phyloP scores from a whole-genome alignment of 2,113 vertebrate species.

The Plectropomus leopardus region DNA sequence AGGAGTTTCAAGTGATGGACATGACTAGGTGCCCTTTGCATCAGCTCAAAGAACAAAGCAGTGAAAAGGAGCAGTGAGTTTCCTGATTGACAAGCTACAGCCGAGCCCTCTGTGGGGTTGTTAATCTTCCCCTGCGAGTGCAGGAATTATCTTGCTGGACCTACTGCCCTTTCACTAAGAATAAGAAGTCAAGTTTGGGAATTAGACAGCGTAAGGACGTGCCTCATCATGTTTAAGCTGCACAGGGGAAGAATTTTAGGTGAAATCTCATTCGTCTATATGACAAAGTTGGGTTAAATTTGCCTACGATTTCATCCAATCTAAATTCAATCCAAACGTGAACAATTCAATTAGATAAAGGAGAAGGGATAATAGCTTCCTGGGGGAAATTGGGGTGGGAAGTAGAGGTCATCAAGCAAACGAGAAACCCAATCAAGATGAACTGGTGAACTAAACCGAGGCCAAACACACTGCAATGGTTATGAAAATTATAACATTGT shows the following conservation, averaged over 20 bases:
- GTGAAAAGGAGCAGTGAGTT: conserved; percentile 39
- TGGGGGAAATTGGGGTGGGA: background rate
- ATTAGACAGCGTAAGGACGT: conserved; percentile 37
- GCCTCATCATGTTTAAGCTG: conserved; percentile 25
- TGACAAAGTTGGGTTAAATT: conserved; percentile 28
- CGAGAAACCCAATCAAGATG: background rate
- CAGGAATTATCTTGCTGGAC: conserved; percentile 60
- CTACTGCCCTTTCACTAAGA: conserved; percentile 54
- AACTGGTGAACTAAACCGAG: background rate
- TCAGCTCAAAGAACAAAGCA: conserved; percentile 70
- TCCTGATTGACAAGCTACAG: conserved; percentile 66
- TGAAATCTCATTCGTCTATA: conserved; percentile 13
- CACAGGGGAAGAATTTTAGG: conserved; percentile 8
- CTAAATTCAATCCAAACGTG: background rate
- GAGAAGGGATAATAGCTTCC: background rate
- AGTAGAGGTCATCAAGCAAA: background rate
- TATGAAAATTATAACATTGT: background rate
- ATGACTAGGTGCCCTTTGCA: conserved; percentile 49
- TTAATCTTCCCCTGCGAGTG: conserved; percentile 66
- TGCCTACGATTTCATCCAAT: background rate
- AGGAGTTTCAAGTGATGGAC: conserved; percentile 48
- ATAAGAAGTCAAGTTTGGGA: conserved; percentile 55
- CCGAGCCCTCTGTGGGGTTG: conserved; percentile 39
- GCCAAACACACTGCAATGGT: background rate
- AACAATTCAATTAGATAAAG: background rate